Evolutionary conservation across 2,113 vertebrate genomes (phyloP), one percentile per base, ranked within the genome.

Genomic region (Sinosuthora webbiana): DNA sequence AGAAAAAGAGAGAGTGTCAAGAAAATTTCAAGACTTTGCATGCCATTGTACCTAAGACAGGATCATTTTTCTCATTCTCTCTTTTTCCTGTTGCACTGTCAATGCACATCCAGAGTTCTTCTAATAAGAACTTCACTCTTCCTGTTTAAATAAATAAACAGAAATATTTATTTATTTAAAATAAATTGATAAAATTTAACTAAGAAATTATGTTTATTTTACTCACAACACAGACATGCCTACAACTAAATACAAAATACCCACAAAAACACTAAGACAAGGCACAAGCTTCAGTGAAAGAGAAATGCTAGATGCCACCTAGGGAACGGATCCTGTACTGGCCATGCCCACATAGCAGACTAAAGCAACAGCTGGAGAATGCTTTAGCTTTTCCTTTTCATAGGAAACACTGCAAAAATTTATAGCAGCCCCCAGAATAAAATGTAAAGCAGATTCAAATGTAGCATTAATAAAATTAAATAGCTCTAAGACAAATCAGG

Each of bases 71-170:
- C 30, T 84, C 89, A 9, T 93, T 93, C 3, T 96, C 88, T 5
- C 91, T 91, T 67, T 86, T 97, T 52, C 96, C 97, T 14, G 97
- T 85, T 28, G 97, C 90, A 47, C 71, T 96, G 55, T 99, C 98
- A 63, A 99, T 97, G 89, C 99, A 99, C 56, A 97, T 95, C 99
- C 99, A 99, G 62, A 99, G 97, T 71, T 98, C 98, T 87, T 99
- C 97, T 23, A 99, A 91, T 20, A 99, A 98, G 31, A 97, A 89
- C 57, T 98, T 98, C 52, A 99, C 94, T 97, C 98, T 99, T 91
- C 97, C 99, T 99, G 96, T 50, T 87, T 89, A 95, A 95, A 86
- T 60, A 76, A 75, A 60, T 24, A 45, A n/a, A 60, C 22, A 31
- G 20, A 88, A 33, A 50, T 45, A 47, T 33, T 64, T 64, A 71